A percentile compares a stretch with the other conserved stretches of the same genome.
Evolutionary conservation across 1,140 invertebrate genomes (phyloP).

Genomic region (Luehdorfia chinensis): DNA sequence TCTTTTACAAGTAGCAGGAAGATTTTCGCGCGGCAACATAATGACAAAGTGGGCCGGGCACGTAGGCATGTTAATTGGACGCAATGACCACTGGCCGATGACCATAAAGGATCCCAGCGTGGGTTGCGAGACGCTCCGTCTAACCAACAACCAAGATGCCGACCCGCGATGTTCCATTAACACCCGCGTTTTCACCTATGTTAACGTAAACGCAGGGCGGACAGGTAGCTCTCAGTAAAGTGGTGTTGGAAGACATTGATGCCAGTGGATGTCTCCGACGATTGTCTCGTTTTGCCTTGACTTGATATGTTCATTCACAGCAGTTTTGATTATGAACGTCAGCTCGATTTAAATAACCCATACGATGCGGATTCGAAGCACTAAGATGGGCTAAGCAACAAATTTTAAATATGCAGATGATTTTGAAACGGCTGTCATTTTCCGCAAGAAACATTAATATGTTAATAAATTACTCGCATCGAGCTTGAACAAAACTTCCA

Average conservation of each 20-base stretch:
- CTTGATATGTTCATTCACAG: constrained; percentile 67
- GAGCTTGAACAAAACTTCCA: background rate
- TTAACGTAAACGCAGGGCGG: constrained; percentile 1
- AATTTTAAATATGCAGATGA: constrained; percentile 7
- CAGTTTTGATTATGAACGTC: constrained; percentile 46
- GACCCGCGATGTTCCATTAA: constrained; percentile 26
- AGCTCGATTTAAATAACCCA: constrained; percentile 24
- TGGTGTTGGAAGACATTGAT: constrained; percentile 27
- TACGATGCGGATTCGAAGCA: background rate
- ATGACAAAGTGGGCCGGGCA: constrained; percentile 64
- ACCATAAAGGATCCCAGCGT: constrained; percentile 61
- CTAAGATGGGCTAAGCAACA: background rate
- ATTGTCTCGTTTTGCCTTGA: constrained; percentile 42
- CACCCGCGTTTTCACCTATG: background rate
- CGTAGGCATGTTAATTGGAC: constrained; percentile 71
- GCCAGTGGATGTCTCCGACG: constrained; percentile 36
- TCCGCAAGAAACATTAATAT: constrained; percentile 6
- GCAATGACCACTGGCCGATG: constrained; percentile 55
- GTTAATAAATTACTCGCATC: constrained; percentile 1
- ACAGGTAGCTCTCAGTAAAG: constrained; percentile 28
- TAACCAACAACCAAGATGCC: constrained; percentile 36
- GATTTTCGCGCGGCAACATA: constrained; percentile 60
- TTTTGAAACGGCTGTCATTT: constrained; percentile 1
- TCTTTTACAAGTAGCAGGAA: constrained; percentile 39
- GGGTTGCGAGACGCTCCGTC: constrained; percentile 61